These are phyloP conservation scores for Augiades crinisus DNA, from an alignment of 2,888 invertebrate genomes.

Conservation along the genomic window DNA sequence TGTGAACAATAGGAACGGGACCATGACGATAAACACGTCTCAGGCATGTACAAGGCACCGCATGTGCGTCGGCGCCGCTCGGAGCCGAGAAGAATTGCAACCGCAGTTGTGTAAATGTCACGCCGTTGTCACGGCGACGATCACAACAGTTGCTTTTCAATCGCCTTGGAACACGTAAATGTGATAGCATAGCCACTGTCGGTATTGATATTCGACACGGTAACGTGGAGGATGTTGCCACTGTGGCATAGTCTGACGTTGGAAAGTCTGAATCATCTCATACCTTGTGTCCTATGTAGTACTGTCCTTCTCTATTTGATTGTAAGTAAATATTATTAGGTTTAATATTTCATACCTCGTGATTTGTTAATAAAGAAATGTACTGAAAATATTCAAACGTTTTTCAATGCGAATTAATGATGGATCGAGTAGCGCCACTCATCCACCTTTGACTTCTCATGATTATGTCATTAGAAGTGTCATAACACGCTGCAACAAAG, in stretches of 20 bases:
- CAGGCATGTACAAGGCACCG: neutral
- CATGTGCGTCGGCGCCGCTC: neutral
- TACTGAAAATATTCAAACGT: neutral
- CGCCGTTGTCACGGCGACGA: neutral
- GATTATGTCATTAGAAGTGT: conserved; percentile 28
- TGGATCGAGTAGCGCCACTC: neutral
- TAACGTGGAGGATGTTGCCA: too few relatives aligned
- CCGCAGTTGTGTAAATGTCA: conserved; percentile 43
- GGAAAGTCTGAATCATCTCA: too few relatives aligned
- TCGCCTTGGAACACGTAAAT: neutral
- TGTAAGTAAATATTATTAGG: too few relatives aligned
- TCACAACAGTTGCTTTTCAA: neutral
- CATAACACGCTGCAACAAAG: conserved; percentile 27
- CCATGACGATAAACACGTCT: conserved; percentile 10
- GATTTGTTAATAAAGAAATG: neutral
- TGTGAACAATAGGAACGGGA: neutral
- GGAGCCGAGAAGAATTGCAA: conserved; percentile 11
- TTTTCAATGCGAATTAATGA: neutral
- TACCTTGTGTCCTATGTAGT: too few relatives aligned
- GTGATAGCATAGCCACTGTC: neutral
- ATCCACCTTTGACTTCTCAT: neutral
- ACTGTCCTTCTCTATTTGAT: too few relatives aligned
- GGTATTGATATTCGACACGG: neutral
- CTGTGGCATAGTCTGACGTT: too few relatives aligned
- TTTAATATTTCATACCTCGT: too few relatives aligned